These are phyloP conservation scores for Anolis carolinensis DNA, from an alignment of 2,113 vertebrate genomes.

Conservation along the genomic window DNA sequence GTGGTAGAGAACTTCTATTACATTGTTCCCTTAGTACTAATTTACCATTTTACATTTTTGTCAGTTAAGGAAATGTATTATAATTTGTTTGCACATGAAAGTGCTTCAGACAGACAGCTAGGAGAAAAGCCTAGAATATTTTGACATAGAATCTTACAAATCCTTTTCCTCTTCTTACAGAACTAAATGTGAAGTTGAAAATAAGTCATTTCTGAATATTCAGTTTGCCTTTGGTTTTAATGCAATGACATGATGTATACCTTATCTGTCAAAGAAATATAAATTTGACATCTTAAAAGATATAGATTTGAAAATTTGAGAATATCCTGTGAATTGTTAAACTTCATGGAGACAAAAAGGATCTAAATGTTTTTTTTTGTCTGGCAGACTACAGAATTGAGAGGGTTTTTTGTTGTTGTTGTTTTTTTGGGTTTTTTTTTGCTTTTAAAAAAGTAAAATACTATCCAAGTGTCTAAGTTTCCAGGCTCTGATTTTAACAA, in stretches of 20 bases:
- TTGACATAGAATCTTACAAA: constrained; percentile 37
- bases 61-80: constrained; percentile 29
- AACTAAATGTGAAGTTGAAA: constrained; percentile 28
- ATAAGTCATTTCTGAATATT: constrained; percentile 12
- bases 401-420: no score
- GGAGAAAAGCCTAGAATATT: constrained; percentile 17
- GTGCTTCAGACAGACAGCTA: constrained; percentile 38
- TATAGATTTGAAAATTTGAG: neutral
- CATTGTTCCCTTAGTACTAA: constrained; percentile 16
- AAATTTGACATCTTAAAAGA: constrained; percentile 27
- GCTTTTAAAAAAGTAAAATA: constrained; percentile 41
- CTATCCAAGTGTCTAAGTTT: constrained; percentile 31
- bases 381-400: constrained; percentile 33
- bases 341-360: constrained; percentile 30
- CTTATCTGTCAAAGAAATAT: constrained; percentile 31
- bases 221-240: constrained; percentile 30
- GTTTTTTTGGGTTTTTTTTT: constrained; percentile 14
- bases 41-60: constrained; percentile 41
- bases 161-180: neutral
- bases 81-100: constrained; percentile 47
- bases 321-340: constrained; percentile 23
- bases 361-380: constrained; percentile 15
- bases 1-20: constrained; percentile 22
- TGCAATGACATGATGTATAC: constrained; percentile 31
- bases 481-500: constrained; percentile 10